These are phyloP conservation scores for Drosophila gaucha DNA, from an alignment of 2,888 invertebrate species.

Conservation along the genomic window DNA sequence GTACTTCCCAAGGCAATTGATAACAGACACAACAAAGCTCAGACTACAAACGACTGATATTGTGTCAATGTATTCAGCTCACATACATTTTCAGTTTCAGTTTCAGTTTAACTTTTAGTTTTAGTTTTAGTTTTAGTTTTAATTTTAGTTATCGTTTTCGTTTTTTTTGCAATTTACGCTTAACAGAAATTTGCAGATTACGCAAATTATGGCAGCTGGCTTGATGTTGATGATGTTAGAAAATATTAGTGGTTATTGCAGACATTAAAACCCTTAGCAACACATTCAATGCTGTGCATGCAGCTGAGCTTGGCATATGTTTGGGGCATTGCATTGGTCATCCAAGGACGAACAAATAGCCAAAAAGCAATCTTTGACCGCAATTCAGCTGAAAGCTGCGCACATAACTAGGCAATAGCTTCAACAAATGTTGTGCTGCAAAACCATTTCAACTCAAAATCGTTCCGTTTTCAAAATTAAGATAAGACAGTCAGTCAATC, in stretches of 20 bases:
- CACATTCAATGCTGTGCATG: background rate
- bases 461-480: too few species aligned
- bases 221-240: constrained; percentile 6
- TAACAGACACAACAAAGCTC: constrained; percentile 51
- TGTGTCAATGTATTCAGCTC: constrained; percentile 6
- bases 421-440: background rate
- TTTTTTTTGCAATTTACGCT: constrained; percentile 32
- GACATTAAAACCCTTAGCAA: constrained; percentile 9
- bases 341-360: background rate
- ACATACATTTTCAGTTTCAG: constrained; percentile 1
- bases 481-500: too few species aligned
- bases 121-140: background rate
- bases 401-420: constrained; percentile 17
- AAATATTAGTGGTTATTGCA: constrained; percentile 15
- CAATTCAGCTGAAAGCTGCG: constrained; percentile 9
- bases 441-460: too few species aligned
- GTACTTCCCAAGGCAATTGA: constrained; percentile 61
- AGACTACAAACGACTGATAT: background rate
- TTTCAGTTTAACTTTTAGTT: background rate
- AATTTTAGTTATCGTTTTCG: constrained; percentile 9
- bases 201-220: constrained; percentile 23
- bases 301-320: background rate
- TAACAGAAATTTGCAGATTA: constrained; percentile 11
- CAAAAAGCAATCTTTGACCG: constrained; percentile 20
- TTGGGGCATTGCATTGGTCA: constrained; percentile 11